phyloP scores from a whole-genome alignment of 2,797 vertebrate species.

The Gallirallus australis region DNA sequence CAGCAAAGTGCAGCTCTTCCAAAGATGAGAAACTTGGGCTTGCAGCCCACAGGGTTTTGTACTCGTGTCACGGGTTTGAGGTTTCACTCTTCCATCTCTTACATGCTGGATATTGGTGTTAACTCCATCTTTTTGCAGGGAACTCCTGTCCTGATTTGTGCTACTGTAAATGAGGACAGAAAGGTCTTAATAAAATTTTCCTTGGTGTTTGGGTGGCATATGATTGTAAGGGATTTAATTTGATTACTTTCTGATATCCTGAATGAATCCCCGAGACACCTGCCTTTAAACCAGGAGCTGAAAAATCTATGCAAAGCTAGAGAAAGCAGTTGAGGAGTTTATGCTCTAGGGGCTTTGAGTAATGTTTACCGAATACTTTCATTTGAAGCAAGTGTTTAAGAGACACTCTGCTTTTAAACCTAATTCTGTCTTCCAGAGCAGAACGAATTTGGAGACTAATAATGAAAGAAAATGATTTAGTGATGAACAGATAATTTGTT shows the following conservation, averaged over 20 bases:
- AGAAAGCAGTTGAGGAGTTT: conserved; percentile 19
- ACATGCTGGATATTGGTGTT: rapidly evolving
- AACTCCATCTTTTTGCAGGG: background rate
- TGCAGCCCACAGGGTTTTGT: background rate
- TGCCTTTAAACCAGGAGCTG: conserved; percentile 17
- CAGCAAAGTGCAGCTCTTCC: background rate
- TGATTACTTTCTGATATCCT: conserved; percentile 41
- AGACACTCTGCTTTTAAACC: conserved; percentile 51
- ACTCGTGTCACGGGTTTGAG: background rate
- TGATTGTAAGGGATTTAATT: background rate
- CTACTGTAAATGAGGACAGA: background rate
- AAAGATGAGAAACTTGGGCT: background rate
- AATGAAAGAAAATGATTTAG: conserved; percentile 68
- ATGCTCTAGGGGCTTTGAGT: conserved; percentile 19
- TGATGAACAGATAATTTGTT: conserved; percentile 54
- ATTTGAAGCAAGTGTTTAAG: conserved; percentile 32
- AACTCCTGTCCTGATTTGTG: background rate
- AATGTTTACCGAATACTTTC: conserved; percentile 55
- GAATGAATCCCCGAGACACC: conserved; percentile 21
- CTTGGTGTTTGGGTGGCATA: background rate
- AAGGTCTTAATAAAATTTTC: background rate
- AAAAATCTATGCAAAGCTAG: conserved; percentile 47
- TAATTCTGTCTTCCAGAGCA: conserved; percentile 49
- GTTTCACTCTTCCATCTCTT: background rate
- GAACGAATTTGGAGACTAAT: conserved; percentile 65